These are phyloP conservation scores for Proteles cristata DNA, from an alignment of 2,113 vertebrate species.

Conservation along the genomic window DNA sequence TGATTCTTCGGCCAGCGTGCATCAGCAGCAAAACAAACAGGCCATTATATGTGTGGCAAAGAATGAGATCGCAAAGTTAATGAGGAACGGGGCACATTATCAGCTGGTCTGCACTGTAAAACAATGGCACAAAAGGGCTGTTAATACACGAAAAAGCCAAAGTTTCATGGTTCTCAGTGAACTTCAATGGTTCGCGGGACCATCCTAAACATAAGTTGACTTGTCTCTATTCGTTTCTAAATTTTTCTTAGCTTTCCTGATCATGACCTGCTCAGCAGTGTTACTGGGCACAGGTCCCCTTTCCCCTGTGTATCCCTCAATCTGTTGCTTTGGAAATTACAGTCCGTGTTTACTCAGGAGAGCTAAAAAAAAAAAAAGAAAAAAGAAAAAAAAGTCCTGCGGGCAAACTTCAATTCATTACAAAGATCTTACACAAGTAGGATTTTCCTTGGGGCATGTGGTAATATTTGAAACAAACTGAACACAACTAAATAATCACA, in stretches of 20 bases:
- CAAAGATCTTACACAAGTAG: background rate
- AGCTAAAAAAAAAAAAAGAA: background rate
- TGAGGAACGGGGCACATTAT: slow-evolving; percentile 63
- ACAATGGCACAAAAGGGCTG: slow-evolving; percentile 55
- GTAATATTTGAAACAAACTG: slow-evolving; percentile 6
- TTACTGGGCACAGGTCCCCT: background rate
- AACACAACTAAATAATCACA: background rate
- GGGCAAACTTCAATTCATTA: slow-evolving; percentile 6
- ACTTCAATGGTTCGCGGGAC: background rate
- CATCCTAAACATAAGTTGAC: background rate
- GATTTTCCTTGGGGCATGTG: background rate
- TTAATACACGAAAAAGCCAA: slow-evolving; percentile 39
- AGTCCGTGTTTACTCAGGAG: slow-evolving; percentile 21
- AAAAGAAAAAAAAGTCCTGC: background rate
- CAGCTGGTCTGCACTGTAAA: slow-evolving; percentile 57
- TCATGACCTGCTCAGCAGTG: background rate
- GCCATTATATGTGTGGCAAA: slow-evolving; percentile 73
- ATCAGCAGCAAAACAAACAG: slow-evolving; percentile 75
- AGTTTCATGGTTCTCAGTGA: background rate
- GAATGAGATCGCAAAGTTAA: slow-evolving; percentile 74
- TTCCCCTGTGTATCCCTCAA: slow-evolving; percentile 16
- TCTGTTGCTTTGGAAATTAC: slow-evolving; percentile 49
- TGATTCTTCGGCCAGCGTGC: slow-evolving; percentile 67
- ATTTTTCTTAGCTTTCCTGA: slow-evolving; percentile 4
- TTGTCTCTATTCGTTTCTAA: background rate